phyloP scores from a whole-genome alignment of 2,113 vertebrate genomes.

The Malaclemys terrapin region DNA sequence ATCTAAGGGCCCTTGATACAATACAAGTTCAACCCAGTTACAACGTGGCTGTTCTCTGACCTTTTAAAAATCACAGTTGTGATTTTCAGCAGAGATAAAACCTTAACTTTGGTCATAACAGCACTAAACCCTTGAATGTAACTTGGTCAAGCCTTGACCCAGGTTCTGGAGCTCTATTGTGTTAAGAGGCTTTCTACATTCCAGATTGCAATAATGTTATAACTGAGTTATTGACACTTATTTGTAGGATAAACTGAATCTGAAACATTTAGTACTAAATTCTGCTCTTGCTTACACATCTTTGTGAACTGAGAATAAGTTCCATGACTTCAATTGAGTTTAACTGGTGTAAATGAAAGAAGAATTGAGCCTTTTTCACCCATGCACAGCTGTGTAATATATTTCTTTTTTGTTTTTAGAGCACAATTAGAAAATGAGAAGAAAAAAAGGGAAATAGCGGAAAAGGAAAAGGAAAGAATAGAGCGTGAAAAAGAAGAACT shows the following conservation, averaged over 20 bases:
- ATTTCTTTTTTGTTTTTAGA: slow-evolving; percentile 71
- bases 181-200: neutral
- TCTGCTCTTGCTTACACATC: neutral
- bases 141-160: neutral
- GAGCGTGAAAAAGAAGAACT: slow-evolving; percentile 96
- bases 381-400: neutral
- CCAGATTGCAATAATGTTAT: neutral
- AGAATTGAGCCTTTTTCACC: neutral
- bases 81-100: neutral
- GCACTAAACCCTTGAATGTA: neutral
- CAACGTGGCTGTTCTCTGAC: neutral
- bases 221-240: neutral
- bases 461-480: slow-evolving; percentile 98
- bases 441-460: slow-evolving; percentile 95
- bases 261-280: neutral
- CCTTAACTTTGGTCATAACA: neutral
- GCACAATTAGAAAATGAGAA: slow-evolving; percentile 98
- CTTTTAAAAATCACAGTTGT: neutral
- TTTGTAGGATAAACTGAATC: neutral
- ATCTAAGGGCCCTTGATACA: neutral
- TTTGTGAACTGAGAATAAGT: neutral
- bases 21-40: neutral
- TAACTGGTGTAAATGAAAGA: neutral
- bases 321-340: neutral
- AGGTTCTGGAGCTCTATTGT: neutral